Evolutionary conservation across 2,888 invertebrate species (phyloP).

Genomic region (Apodemia hepburni): DNA sequence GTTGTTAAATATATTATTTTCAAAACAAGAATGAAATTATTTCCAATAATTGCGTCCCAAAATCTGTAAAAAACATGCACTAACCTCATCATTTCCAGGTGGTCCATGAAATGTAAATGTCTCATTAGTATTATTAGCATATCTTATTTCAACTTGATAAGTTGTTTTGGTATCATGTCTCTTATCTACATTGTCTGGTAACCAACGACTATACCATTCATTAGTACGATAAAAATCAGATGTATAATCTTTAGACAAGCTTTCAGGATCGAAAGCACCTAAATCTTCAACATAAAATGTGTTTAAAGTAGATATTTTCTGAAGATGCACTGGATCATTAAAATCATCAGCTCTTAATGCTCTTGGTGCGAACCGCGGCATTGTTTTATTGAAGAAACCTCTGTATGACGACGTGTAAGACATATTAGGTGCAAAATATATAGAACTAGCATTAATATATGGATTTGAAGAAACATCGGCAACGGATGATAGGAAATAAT

Average conservation of each 20-base stretch:
- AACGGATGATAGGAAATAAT: constrained; percentile 95
- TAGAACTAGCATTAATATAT: constrained; percentile 94
- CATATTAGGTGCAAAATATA: constrained; percentile 96
- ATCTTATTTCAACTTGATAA: constrained; percentile 95
- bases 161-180: constrained; percentile 95
- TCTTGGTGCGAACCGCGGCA: constrained; percentile 96
- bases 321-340: constrained; percentile 95
- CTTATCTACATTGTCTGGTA: constrained; percentile 91
- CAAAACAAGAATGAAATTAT: too few relatives aligned
- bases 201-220: constrained; percentile 95
- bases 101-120: constrained; percentile 98
- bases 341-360: constrained; percentile 95
- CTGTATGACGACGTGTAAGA: constrained; percentile 96
- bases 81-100: constrained; percentile 91
- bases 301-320: constrained; percentile 96
- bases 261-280: constrained; percentile 90
- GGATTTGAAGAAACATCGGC: constrained; percentile 97
- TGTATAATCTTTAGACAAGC: constrained; percentile 92
- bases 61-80: constrained; percentile 21
- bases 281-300: constrained; percentile 93
- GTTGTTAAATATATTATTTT: too few relatives aligned
- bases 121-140: constrained; percentile 96
- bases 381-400: constrained; percentile 97
- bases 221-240: constrained; percentile 94
- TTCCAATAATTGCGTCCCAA: too few relatives aligned